phyloP scores from a whole-genome alignment of 2,797 vertebrate species.

The Silurus aristotelis region DNA sequence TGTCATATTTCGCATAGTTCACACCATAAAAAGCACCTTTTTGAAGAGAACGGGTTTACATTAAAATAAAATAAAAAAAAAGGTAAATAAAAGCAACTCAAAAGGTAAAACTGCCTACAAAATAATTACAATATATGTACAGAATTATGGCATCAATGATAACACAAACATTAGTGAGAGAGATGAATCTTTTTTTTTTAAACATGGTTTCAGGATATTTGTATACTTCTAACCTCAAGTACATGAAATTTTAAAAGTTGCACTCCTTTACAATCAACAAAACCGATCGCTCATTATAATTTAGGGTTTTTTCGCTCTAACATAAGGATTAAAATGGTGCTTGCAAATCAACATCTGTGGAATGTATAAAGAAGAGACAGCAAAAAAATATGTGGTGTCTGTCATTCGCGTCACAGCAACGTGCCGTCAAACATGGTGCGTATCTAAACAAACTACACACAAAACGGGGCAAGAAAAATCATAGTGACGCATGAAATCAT shows the following conservation, averaged over 20 bases:
- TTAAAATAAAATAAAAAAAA: constrained; percentile 43
- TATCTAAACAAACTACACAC: constrained; percentile 6
- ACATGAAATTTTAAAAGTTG: neutral
- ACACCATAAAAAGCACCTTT: constrained; percentile 53
- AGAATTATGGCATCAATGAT: constrained; percentile 42
- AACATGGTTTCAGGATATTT: neutral
- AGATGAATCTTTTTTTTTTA: constrained; percentile 6
- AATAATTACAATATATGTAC: constrained; percentile 62
- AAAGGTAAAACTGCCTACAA: constrained; percentile 52
- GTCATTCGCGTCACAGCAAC: neutral
- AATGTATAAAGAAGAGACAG: constrained; percentile 69
- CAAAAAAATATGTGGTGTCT: constrained; percentile 40
- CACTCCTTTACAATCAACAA: neutral
- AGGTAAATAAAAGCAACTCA: constrained; percentile 39
- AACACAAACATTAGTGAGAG: constrained; percentile 37
- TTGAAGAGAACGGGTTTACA: constrained; percentile 46
- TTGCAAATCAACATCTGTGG: constrained; percentile 61
- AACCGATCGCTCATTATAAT: neutral
- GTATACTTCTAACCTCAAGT: neutral
- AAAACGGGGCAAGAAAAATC: constrained; percentile 26
- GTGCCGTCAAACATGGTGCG: constrained; percentile 16
- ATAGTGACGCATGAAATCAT: constrained; percentile 28
- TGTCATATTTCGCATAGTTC: constrained; percentile 22
- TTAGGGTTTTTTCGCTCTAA: constrained; percentile 16
- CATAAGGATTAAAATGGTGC: constrained; percentile 14